These are phyloP conservation scores for Sebastes iracundus DNA, from an alignment of 2,797 vertebrate genomes.

Conservation along the genomic window DNA sequence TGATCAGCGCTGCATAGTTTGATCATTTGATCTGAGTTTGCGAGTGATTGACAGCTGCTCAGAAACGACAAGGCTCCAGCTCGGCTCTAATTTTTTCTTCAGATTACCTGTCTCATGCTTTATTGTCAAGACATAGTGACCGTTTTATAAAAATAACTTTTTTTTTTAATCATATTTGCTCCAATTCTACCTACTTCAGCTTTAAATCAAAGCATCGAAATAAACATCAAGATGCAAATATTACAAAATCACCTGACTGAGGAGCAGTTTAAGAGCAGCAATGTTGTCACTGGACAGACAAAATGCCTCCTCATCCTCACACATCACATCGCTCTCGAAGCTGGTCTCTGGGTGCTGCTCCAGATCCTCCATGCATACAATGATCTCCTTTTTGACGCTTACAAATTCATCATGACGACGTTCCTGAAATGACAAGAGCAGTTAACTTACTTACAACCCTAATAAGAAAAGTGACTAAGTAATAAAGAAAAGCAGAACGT, in stretches of 20 bases:
- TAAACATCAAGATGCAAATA: neutral
- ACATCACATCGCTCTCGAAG: conserved; percentile 91
- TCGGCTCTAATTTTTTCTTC: too few species aligned
- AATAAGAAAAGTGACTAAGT: neutral
- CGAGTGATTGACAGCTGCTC: too few species aligned
- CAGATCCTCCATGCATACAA: conserved; percentile 89
- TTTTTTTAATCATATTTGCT: too few species aligned
- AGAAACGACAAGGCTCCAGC: too few species aligned
- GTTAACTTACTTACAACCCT: neutral
- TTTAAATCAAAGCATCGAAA: neutral
- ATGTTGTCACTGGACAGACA: conserved; percentile 92
- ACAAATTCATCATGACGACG: conserved; percentile 86
- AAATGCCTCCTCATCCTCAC: conserved; percentile 90
- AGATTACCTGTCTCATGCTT: too few species aligned
- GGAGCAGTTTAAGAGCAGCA: conserved; percentile 83
- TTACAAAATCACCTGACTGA: conserved; percentile 84
- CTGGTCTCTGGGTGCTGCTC: conserved; percentile 89
- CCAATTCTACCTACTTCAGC: too few species aligned
- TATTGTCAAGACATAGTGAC: too few species aligned
- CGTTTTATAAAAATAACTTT: too few species aligned
- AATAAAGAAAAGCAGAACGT: neutral
- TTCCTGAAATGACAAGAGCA: conserved; percentile 72
- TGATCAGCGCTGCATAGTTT: too few species aligned
- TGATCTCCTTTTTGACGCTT: conserved; percentile 84
- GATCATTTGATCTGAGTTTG: too few species aligned